phyloP scores from a whole-genome alignment of 2,113 vertebrate genomes.

The Uria lomvia region DNA sequence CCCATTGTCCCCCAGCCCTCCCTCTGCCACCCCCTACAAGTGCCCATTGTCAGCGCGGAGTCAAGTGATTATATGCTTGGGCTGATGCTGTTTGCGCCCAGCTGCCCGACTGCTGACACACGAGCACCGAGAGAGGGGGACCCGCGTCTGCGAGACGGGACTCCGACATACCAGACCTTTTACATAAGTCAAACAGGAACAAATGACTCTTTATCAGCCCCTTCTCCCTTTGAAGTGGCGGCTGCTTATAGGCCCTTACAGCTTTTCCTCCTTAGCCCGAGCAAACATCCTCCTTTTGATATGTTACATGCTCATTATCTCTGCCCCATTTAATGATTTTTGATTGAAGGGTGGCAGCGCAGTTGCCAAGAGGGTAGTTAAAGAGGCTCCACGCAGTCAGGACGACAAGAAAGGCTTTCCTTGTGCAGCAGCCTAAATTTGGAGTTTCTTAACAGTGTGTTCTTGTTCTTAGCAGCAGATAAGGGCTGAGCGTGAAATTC shows the following conservation, averaged over 20 bases:
- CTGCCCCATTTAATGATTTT: conserved; percentile 84
- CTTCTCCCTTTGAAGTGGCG: conserved; percentile 80
- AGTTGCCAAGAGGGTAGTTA: conserved; percentile 74
- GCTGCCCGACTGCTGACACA: conserved; percentile 84
- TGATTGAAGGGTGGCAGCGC: conserved; percentile 81
- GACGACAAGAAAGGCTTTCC: conserved; percentile 77
- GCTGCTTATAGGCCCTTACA: conserved; percentile 70
- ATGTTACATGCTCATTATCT: conserved; percentile 83
- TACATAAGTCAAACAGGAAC: conserved; percentile 86
- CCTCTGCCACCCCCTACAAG: conserved; percentile 81
- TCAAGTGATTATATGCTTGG: conserved; percentile 79
- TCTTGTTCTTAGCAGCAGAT: conserved; percentile 84
- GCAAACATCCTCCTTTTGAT: conserved; percentile 84
- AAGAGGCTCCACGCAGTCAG: conserved; percentile 72
- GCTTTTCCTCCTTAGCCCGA: conserved; percentile 78
- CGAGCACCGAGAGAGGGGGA: conserved; percentile 50
- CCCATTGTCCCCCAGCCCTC: conserved; percentile 76
- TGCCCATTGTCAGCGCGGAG: conserved; percentile 74
- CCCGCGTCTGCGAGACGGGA: conserved; percentile 75
- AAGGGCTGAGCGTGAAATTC: conserved; percentile 86
- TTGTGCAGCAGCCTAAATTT: conserved; percentile 80
- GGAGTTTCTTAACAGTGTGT: conserved; percentile 82
- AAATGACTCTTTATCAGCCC: conserved; percentile 83
- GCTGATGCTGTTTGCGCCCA: conserved; percentile 78
- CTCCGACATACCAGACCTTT: conserved; percentile 80